These are phyloP conservation scores for Cantharis rustica DNA, from an alignment of 2,888 invertebrate genomes.

Conservation along the genomic window DNA sequence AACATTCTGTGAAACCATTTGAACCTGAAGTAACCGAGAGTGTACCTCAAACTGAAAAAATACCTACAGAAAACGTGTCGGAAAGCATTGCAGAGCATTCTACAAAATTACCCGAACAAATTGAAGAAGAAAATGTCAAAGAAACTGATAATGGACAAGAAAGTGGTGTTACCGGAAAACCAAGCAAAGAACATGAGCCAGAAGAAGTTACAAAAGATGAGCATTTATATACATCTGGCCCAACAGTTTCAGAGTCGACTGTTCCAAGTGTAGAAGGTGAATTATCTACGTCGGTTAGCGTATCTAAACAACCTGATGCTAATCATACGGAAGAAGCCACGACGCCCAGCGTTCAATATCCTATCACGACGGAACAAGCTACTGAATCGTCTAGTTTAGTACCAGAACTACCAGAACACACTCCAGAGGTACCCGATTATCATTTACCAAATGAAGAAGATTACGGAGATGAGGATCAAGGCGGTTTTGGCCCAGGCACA, in stretches of 20 bases:
- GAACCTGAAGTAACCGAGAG: not conserved
- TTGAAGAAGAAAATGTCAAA: conserved; percentile 37
- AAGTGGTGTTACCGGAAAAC: not conserved
- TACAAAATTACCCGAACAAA: conserved; percentile 2
- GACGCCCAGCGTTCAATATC: conserved; percentile 3
- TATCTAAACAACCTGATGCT: not conserved
- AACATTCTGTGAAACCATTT: not conserved
- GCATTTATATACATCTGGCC: not conserved
- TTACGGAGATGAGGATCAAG: conserved; percentile 78
- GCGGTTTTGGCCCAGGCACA: conserved; percentile 83
- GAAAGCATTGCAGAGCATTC: not conserved
- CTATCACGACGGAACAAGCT: conserved; percentile 7
- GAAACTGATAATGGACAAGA: conserved; percentile 44
- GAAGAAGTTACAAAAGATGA: not conserved
- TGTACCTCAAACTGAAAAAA: not conserved
- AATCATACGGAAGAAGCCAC: not conserved
- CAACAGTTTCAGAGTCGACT: not conserved
- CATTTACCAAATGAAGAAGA: conserved; percentile 59
- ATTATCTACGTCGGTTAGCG: conserved; percentile 6
- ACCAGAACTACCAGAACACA: conserved; percentile 42
- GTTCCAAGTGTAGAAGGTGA: conserved; percentile 5
- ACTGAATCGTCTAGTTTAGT: conserved; percentile 25
- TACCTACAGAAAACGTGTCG: not conserved
- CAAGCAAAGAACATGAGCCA: not conserved
- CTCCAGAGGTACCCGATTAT: conserved; percentile 50